Percentiles rank a stretch among this genome's conserved stretches.
Conservation (phyloP, 2,797 vertebrate species). For the Oreortyx pictus region DNA sequence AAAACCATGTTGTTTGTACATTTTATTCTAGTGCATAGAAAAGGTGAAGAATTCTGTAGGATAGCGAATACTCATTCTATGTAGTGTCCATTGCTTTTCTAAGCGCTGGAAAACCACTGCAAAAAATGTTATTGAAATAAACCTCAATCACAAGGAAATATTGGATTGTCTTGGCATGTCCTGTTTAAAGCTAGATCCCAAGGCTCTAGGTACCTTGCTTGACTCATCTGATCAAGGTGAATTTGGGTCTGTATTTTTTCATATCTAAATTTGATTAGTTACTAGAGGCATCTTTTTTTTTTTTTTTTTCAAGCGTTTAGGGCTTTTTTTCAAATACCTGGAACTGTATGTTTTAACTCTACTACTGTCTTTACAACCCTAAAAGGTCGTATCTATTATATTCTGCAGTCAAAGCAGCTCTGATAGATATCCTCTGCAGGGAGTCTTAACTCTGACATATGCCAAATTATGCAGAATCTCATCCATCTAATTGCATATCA, state of each 20-base stretch:
- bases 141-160: not conserved
- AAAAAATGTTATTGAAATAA: not conserved
- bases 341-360: not conserved
- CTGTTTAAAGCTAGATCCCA: not conserved
- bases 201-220: not conserved
- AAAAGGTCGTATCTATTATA: constrained; percentile 35
- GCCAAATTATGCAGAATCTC: constrained; percentile 53
- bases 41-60: not conserved
- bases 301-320: not conserved
- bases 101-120: not conserved
- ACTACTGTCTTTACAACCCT: not conserved
- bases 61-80: rapidly evolving
- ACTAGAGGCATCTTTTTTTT: not conserved
- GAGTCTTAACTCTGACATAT: constrained; percentile 30
- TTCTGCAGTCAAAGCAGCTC: constrained; percentile 39
- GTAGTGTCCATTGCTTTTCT: not conserved
- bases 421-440: not conserved
- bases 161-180: not conserved
- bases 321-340: not conserved
- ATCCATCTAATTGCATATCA: constrained; percentile 54
- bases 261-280: not conserved
- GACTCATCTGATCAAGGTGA: not conserved
- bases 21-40: not conserved
- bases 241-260: not conserved
- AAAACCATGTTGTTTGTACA: not conserved